phyloP scores from a whole-genome alignment of 2,888 invertebrate genomes.

The Lamellibrachia columna region DNA sequence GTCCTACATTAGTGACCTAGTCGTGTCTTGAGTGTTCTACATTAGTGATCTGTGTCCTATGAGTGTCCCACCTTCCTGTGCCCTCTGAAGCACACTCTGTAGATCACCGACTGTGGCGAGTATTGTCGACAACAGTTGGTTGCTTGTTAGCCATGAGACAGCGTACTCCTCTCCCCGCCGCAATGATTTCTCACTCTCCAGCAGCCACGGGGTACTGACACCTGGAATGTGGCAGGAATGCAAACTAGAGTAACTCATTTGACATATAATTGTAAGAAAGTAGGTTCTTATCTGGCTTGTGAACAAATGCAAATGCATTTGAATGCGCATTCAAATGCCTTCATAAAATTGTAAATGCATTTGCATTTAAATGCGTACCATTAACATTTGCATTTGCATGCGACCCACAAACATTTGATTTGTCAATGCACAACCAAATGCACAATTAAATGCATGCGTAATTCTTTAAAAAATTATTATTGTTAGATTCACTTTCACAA shows the following conservation, averaged over 20 bases:
- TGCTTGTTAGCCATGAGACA: slow-evolving; percentile 54
- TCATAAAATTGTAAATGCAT: too few species aligned
- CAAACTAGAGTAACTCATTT: neutral
- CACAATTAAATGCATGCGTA: too few species aligned
- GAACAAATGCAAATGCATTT: too few species aligned
- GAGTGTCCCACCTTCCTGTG: slow-evolving; percentile 7
- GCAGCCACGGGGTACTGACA: slow-evolving; percentile 1
- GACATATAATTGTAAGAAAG: neutral
- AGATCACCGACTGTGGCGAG: slow-evolving; percentile 51
- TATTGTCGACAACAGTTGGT: slow-evolving; percentile 51
- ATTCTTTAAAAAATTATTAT: too few species aligned
- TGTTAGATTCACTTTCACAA: too few species aligned
- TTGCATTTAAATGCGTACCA: too few species aligned
- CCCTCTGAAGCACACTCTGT: slow-evolving; percentile 17
- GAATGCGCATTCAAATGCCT: too few species aligned
- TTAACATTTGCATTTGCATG: too few species aligned
- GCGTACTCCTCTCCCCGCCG: slow-evolving; percentile 43
- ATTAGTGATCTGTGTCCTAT: neutral
- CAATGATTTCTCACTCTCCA: neutral
- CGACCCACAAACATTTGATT: too few species aligned
- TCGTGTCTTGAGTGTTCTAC: neutral
- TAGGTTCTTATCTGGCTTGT: too few species aligned
- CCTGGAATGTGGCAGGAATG: neutral
- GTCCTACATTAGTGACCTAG: neutral
- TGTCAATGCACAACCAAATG: too few species aligned